Evolutionary conservation across 2,888 invertebrate species (phyloP), one percentile per base, ranked within the genome.

Genomic region (Actias luna): DNA sequence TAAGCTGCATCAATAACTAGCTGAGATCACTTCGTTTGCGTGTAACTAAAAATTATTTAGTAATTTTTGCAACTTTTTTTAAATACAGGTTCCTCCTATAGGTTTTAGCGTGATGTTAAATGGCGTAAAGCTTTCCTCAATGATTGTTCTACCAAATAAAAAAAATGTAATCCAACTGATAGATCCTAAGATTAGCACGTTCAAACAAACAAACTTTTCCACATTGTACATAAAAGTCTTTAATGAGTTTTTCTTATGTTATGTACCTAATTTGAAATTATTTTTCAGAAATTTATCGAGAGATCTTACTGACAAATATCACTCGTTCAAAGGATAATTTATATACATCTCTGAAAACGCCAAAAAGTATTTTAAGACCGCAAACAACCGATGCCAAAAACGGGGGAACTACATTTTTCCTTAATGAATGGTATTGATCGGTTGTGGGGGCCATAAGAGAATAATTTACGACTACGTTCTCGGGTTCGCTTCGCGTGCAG

Each of bases 391-490:
- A 76, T 73, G 72, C 75, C 78, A 74, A 79, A 80, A 83, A 78
- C 76, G 73, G 78, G 74, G 42, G 72, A 74, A 80, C 84, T 86
- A 88, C 85, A 87, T 89, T 84, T 87, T 89, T 87, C 85, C 82
- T 82, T 92, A 92, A 92, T 91, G 91, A 91, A 89, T 82, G 84
- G 83, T 88, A 92, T 91, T 87, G 91, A 91, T 91, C 90, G 87
- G 67, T 66, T 75, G 69, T 63, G 69, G 76, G 77, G 76, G 84
- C 89, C 80, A 85, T 89, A 91, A 87, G 87, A 82, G 79, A 75
- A 82, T 89, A 88, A 92, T 92, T 92, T 92, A 92, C 82, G 89
- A 85, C 81, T 77, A 77, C 79, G 80, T 81, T 82, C 80, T 77
- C 79, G 74, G 77, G 79, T 79, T 80, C 81, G 78, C 84, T 78